Conservation (phyloP, 2,888 invertebrate species). For the Sepioteuthis lessoniana region DNA sequence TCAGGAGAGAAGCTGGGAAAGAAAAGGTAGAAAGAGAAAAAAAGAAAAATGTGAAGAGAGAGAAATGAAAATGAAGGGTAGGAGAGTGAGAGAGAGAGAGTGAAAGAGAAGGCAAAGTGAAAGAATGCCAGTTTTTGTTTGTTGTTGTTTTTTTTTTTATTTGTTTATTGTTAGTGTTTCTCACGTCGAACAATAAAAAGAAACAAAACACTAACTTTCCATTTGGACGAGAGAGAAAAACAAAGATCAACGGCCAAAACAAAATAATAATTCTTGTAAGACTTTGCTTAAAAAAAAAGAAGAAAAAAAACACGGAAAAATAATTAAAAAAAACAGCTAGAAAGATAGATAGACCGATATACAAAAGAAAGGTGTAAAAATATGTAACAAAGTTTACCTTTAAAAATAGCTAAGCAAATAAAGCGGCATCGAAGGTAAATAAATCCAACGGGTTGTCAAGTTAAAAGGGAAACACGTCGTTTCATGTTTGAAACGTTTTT, state of each 20-base stretch:
- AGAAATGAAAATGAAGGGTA: background rate
- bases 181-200: background rate
- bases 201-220: background rate
- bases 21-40: background rate
- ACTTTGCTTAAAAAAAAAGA: too few species aligned
- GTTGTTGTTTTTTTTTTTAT: too few species aligned
- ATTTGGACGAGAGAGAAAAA: background rate
- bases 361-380: background rate
- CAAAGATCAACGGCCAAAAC: background rate
- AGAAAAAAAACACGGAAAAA: background rate
- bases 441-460: conserved; percentile 18
- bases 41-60: background rate
- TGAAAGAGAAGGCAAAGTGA: too few species aligned
- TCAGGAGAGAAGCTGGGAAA: background rate
- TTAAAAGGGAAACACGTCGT: background rate
- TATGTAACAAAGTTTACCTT: background rate
- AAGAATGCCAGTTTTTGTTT: too few species aligned
- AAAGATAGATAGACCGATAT: background rate
- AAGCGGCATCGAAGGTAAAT: background rate
- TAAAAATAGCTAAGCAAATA: background rate
- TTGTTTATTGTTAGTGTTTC: background rate
- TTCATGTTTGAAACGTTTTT: background rate
- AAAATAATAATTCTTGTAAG: background rate
- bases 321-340: background rate
- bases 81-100: background rate